Evolutionary conservation across 1,140 invertebrate species (phyloP).

Genomic region (Trypoxylus dichotomus): DNA sequence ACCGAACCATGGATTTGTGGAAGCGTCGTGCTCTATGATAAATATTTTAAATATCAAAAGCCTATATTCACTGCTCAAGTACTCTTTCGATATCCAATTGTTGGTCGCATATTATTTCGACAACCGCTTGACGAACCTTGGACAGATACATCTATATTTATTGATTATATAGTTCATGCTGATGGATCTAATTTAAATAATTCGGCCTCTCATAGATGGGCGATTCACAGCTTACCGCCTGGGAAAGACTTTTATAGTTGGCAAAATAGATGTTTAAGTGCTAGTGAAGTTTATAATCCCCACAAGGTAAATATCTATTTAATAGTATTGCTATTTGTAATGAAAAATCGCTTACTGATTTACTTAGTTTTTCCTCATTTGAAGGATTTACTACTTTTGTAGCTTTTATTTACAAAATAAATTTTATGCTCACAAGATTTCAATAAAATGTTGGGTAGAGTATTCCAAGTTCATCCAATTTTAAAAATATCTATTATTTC

Average conservation of each 20-base stretch:
- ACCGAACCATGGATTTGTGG: constrained; percentile 71
- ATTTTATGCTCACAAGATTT: too few species aligned
- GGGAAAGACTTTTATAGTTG: constrained; percentile 92
- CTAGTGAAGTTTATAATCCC: constrained; percentile 81
- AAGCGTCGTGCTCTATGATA: constrained; percentile 65
- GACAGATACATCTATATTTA: constrained; percentile 78
- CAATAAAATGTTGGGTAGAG: too few species aligned
- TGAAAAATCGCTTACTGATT: too few species aligned
- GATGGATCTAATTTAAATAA: constrained; percentile 82
- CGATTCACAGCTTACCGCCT: constrained; percentile 62
- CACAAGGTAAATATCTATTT: constrained; percentile 65
- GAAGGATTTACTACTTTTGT: too few species aligned
- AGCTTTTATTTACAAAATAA: too few species aligned
- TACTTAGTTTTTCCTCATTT: too few species aligned
- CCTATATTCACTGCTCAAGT: constrained; percentile 74
- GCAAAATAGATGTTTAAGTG: constrained; percentile 79
- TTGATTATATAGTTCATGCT: constrained; percentile 81
- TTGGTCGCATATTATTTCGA: constrained; percentile 82
- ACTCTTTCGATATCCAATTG: constrained; percentile 82
- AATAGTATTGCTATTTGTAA: not conserved
- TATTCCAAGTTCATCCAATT: too few species aligned
- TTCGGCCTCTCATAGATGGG: constrained; percentile 75
- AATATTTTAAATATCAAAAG: constrained; percentile 68
- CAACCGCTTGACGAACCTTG: constrained; percentile 75
- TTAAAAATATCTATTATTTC: too few species aligned